Evolutionary conservation across 2,797 vertebrate genomes (phyloP).

Genomic region (Miichthys miiuy): DNA sequence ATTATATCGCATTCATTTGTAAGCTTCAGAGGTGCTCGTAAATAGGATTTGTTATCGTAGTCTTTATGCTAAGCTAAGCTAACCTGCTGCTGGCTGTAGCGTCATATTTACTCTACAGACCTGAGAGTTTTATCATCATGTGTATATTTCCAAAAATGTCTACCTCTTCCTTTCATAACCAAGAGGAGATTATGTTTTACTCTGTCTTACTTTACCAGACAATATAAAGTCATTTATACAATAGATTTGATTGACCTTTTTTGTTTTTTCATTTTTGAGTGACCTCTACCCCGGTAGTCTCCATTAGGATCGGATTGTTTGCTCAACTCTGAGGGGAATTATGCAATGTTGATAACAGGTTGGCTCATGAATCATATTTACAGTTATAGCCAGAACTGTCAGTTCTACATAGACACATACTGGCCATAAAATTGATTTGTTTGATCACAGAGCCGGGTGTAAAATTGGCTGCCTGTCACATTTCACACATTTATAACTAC

Average conservation of each 20-base stretch:
- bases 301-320: conserved; percentile 24
- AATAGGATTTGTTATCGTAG: not conserved
- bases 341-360: conserved; percentile 19
- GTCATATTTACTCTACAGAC: not conserved
- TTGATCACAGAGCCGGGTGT: conserved; percentile 48
- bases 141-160: not conserved
- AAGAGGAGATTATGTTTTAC: not conserved
- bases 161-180: not conserved
- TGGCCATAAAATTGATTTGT: conserved; percentile 51
- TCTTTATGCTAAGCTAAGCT: conserved; percentile 7
- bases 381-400: conserved; percentile 28
- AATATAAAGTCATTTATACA: not conserved
- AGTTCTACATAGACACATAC: conserved; percentile 20
- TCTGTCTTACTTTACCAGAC: not conserved
- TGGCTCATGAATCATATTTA: conserved; percentile 39
- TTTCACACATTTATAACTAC: conserved; percentile 56
- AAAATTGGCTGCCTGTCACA: conserved; percentile 56
- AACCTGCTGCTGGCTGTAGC: not conserved
- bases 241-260: not conserved
- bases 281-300: not conserved
- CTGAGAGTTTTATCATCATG: not conserved
- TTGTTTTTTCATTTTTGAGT: not conserved
- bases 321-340: conserved; percentile 13
- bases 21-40: not conserved
- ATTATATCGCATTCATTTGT: not conserved